Conservation (phyloP, 1,140 invertebrate species). For the Platyscapa corneri region DNA sequence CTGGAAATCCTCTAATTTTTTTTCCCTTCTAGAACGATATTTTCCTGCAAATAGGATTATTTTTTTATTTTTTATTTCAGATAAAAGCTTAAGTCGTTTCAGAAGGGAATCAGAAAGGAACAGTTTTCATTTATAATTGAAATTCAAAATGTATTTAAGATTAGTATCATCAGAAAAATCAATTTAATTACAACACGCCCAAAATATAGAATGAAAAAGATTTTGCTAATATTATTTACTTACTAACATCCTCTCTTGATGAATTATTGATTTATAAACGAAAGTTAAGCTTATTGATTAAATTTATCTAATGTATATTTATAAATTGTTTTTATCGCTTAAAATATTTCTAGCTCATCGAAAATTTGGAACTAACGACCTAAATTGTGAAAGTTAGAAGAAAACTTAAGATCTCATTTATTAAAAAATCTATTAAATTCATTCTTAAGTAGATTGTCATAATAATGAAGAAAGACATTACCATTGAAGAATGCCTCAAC, state of each 20-base stretch:
- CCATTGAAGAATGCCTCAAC: not conserved
- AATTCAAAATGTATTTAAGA: no score
- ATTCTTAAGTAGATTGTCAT: not conserved
- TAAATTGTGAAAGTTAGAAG: not conserved
- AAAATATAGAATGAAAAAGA: no score
- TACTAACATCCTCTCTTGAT: no score
- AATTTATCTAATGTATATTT: not conserved
- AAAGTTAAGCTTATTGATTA: not conserved
- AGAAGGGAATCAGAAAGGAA: no score
- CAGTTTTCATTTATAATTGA: no score
- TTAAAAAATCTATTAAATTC: not conserved
- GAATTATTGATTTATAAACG: not conserved
- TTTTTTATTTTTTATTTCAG: not conserved
- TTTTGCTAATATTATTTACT: no score
- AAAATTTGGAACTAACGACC: not conserved
- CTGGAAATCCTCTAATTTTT: constrained; percentile 63
- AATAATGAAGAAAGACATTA: not conserved
- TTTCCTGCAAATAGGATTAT: not conserved
- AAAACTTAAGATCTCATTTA: not conserved
- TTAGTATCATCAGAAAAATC: no score
- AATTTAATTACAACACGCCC: no score
- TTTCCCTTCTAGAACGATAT: constrained; percentile 51
- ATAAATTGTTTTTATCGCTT: no score
- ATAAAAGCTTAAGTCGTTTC: no score
- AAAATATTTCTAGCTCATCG: no score